These are phyloP conservation scores for Ophioninae sp. DNA, from an alignment of 2,888 invertebrate genomes.

Conservation along the genomic window DNA sequence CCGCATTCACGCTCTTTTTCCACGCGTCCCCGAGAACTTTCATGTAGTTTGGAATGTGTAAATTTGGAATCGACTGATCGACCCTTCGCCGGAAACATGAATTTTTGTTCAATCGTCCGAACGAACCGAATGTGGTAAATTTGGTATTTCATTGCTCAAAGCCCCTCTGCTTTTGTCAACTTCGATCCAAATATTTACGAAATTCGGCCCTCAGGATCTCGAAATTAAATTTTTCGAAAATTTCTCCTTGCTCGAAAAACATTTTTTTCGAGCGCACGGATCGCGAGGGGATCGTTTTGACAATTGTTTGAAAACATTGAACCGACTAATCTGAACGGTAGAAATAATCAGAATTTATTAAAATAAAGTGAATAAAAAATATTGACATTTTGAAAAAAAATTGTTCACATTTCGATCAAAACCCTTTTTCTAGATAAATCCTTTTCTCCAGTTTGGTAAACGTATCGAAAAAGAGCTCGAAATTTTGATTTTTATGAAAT, in stretches of 20 bases:
- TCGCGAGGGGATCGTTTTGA: too few species aligned
- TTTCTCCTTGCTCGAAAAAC: background rate
- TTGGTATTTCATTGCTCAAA: too few species aligned
- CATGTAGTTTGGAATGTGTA: background rate
- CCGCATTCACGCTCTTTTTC: constrained; percentile 10
- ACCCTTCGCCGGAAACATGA: background rate
- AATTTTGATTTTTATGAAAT: too few species aligned
- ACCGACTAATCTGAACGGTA: background rate
- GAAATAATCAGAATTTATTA: too few species aligned
- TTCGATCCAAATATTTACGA: background rate
- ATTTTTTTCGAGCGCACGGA: too few species aligned
- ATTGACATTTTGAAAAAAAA: background rate
- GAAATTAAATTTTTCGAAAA: background rate
- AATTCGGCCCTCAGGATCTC: background rate
- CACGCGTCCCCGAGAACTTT: background rate
- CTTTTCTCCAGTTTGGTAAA: too few species aligned
- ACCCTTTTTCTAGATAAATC: background rate
- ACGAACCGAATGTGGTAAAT: too few species aligned
- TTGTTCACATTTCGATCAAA: background rate
- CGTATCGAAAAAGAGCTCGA: too few species aligned
- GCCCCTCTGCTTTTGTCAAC: background rate
- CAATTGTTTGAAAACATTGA: background rate
- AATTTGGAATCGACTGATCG: background rate
- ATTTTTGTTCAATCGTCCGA: background rate
- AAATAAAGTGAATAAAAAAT: background rate